These are phyloP conservation scores for Troides helena DNA, from an alignment of 2,888 invertebrate species.

Conservation along the genomic window DNA sequence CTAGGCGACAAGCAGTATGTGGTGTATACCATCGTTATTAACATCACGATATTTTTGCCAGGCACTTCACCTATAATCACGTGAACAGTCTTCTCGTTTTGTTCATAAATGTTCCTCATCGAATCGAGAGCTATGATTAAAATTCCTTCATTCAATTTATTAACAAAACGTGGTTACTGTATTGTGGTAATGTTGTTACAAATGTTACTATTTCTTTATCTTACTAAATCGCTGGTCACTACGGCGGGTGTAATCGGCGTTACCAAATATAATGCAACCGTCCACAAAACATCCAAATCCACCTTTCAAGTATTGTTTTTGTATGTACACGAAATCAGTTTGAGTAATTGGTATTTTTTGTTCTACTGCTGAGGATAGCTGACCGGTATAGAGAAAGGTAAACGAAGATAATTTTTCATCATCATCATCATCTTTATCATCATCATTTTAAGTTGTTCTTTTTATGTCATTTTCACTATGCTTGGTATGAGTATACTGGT, in stretches of 20 bases:
- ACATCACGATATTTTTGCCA: too few species aligned
- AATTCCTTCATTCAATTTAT: not conserved
- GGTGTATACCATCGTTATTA: too few species aligned
- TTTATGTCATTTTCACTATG: too few species aligned
- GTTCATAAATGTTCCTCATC: not conserved
- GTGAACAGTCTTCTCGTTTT: too few species aligned
- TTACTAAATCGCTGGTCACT: constrained; percentile 20
- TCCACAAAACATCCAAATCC: constrained; percentile 3
- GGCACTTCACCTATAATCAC: too few species aligned
- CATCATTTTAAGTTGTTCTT: too few species aligned
- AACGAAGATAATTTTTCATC: too few species aligned
- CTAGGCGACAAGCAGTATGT: too few species aligned
- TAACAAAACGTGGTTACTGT: constrained; percentile 9
- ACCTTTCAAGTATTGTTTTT: not conserved
- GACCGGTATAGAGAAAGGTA: not conserved
- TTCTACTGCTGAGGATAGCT: not conserved
- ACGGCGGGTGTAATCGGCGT: constrained; percentile 5
- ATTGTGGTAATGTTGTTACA: constrained; percentile 21
- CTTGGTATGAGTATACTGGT: too few species aligned
- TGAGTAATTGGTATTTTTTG: not conserved
- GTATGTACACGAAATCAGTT: not conserved
- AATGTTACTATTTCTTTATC: constrained; percentile 25
- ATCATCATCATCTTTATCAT: too few species aligned
- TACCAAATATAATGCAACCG: constrained; percentile 11
- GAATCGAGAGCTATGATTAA: not conserved